Base-by-base conservation (phyloP, 2,888 invertebrate species). In the Entomobrya multifasciata region DNA sequence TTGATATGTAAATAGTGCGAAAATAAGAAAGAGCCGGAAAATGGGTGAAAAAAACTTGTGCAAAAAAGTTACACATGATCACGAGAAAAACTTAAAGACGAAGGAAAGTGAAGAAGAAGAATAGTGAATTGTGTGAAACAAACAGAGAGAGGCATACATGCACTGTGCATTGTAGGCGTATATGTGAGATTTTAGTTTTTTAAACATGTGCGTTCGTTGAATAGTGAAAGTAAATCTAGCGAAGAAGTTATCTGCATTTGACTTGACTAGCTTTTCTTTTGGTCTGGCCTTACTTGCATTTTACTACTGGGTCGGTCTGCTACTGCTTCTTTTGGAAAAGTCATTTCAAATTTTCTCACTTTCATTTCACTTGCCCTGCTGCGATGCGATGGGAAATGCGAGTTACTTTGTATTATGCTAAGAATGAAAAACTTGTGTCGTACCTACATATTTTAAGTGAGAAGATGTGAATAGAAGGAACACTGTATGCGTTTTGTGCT, bases 331-430 rank as follows among this genome's bases (percentile, higher is more conserved):
- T 55, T 55, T 55, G 55, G 20, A 65, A 36, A 65, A 65, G 62
- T 36, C 62, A 65, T 65, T 36, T 65, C 15, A 36, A 65, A 65
- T 65, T 65, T 36, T 65, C 62, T 65, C 62, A 65, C 62, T 65
- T 65, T 27, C 62, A n/a, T 30, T 27, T 65, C 20, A 55, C 55
- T 55, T 13, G 17, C 20, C 4, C 17, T 20, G 55, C 55, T 20
- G 3, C 55, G 3, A 20, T 55, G 55, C 22, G 5, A 20, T 4
- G 4, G 4, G 20, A 5, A 2, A 55, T 55, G 20, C 6, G 55
- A n/a, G n/a, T n/a, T n/a, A n/a, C n/a, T n/a, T n/a, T 20, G 20
- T 20, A 22, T 8, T 8, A 17, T 47, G 17, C 17, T 47, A 44
- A 11, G 44, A 47, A 41, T 20, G 44, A 55, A 20, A 55, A 55